These are phyloP conservation scores for Chromoteleia sp. DNA, from an alignment of 2,888 invertebrate genomes.

Conservation along the genomic window DNA sequence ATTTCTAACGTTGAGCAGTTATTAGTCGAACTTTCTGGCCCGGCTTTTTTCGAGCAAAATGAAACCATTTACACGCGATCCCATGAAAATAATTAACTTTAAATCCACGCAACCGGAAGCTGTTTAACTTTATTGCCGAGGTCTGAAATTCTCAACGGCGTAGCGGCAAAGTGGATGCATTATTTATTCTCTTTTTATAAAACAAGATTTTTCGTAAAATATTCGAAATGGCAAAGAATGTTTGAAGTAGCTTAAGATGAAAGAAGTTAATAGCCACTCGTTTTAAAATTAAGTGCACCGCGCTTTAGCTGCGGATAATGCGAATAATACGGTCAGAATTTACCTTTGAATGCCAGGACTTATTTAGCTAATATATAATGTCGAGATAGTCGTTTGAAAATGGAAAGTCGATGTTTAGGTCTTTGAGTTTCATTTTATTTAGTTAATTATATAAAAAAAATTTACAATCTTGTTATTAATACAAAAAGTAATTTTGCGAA, in stretches of 20 bases:
- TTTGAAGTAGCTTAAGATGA: slow-evolving; percentile 2
- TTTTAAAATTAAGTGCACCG: slow-evolving; percentile 28
- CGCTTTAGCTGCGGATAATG: slow-evolving; percentile 10
- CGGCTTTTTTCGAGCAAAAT: not conserved
- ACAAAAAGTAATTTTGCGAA: too few species aligned
- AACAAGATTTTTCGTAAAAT: not conserved
- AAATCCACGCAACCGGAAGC: not conserved
- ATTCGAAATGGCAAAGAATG: slow-evolving; percentile 17
- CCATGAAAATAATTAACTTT: not conserved
- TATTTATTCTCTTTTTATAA: slow-evolving; percentile 24
- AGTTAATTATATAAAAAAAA: too few species aligned
- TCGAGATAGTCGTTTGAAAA: not conserved
- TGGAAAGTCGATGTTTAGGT: not conserved
- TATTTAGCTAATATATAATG: not conserved
- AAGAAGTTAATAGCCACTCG: slow-evolving; percentile 25
- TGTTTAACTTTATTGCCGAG: not conserved
- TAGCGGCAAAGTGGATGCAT: slow-evolving; percentile 27
- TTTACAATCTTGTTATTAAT: too few species aligned
- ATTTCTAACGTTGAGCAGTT: not conserved
- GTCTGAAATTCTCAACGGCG: not conserved
- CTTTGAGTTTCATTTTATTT: too few species aligned
- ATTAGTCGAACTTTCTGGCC: too few species aligned
- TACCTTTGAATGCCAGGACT: not conserved
- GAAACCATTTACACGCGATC: not conserved
- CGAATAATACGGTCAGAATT: slow-evolving; percentile 1